Conservation (phyloP, 2,888 invertebrate genomes). For the Brachypalpus laphriformis region DNA sequence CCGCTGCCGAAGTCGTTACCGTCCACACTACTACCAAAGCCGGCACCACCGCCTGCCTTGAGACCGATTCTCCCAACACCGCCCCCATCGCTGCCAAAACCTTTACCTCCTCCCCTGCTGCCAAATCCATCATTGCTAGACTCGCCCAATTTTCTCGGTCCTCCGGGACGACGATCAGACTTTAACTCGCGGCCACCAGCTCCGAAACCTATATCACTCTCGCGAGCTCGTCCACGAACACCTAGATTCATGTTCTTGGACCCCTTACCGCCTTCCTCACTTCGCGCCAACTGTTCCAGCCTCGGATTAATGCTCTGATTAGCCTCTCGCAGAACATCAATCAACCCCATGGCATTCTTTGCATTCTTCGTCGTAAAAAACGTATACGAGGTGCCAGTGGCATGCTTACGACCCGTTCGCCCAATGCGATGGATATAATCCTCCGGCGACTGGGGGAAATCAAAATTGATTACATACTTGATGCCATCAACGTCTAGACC, state of each 20-base stretch:
- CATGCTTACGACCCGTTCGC: constrained; percentile 93
- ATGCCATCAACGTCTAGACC: constrained; percentile 97
- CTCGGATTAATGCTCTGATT: constrained; percentile 94
- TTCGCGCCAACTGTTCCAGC: constrained; percentile 87
- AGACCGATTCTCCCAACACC: constrained; percentile 65
- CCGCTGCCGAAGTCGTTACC: constrained; percentile 25
- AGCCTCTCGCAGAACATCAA: constrained; percentile 93
- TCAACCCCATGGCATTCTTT: constrained; percentile 92
- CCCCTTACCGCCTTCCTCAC: neutral
- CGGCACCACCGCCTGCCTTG: neutral
- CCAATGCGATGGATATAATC: constrained; percentile 98
- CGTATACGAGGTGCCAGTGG: constrained; percentile 95
- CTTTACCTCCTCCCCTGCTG: constrained; percentile 57
- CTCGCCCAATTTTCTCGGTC: neutral
- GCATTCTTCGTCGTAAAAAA: constrained; percentile 96
- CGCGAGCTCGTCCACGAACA: neutral
- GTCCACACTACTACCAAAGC: neutral
- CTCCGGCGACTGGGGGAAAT: constrained; percentile 96
- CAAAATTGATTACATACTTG: constrained; percentile 96
- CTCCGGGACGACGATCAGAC: neutral
- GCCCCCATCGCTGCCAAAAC: constrained; percentile 62
- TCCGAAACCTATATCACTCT: neutral
- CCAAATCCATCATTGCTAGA: constrained; percentile 28
- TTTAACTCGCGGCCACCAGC: neutral
- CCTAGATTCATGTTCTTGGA: neutral